These are phyloP conservation scores for Falco punctatus DNA, from an alignment of 2,113 vertebrate species.

Conservation along the genomic window DNA sequence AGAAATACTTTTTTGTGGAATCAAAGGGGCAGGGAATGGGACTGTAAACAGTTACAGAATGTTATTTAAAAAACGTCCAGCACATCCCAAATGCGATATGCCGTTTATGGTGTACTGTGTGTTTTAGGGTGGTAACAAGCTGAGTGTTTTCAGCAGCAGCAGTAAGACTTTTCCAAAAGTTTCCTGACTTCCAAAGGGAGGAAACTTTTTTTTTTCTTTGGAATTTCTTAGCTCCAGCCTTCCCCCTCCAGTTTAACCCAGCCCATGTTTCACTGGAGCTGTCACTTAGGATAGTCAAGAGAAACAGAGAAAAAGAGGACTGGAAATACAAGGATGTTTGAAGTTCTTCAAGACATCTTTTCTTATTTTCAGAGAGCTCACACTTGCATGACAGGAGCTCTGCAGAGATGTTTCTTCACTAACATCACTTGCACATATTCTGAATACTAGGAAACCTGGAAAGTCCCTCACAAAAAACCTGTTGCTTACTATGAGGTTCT, in stretches of 20 bases:
- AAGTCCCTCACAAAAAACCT: neutral
- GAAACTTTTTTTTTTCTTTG: neutral
- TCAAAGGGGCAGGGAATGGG: neutral
- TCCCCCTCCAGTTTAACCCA: neutral
- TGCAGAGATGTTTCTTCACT: neutral
- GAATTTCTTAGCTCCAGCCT: neutral
- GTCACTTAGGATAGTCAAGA: neutral
- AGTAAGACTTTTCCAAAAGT: neutral
- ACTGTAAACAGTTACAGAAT: neutral
- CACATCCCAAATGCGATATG: neutral
- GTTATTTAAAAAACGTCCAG: neutral
- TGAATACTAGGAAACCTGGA: neutral
- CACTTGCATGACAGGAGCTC: neutral
- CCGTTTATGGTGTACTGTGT: neutral
- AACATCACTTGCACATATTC: neutral
- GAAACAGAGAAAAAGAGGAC: neutral
- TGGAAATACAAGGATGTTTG: neutral
- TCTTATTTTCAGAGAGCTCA: neutral
- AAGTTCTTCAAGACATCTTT: neutral
- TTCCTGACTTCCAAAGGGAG: neutral
- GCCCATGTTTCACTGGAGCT: neutral
- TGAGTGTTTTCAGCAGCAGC: neutral
- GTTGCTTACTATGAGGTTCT: neutral
- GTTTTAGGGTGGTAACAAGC: neutral
- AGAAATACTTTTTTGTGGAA: neutral